Evolutionary conservation across 35 echinoderm and acorn worm species (phyloP).

Genomic region (Heliocidaris erythrogramma): DNA sequence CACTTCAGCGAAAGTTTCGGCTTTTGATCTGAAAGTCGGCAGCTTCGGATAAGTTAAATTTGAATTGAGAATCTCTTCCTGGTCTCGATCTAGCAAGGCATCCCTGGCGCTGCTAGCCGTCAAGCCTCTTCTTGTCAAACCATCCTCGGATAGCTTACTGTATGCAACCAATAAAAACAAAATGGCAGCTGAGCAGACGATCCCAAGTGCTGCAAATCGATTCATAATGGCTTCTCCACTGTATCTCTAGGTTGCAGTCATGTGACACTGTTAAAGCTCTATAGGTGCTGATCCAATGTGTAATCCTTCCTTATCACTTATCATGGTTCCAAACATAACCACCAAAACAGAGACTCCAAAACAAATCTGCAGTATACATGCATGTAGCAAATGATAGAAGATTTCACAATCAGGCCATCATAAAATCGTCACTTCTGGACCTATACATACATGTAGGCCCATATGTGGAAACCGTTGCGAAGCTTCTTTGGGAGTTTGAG

Average conservation of each 20-base stretch:
- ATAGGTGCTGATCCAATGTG: not conserved
- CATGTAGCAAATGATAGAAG: not conserved
- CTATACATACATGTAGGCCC: too few species aligned
- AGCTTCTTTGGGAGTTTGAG: not conserved
- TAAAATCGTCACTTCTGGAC: not conserved
- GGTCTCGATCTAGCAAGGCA: not conserved
- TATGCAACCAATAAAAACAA: conserved; percentile 28
- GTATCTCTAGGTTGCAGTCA: not conserved
- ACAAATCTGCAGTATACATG: not conserved
- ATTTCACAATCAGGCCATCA: not conserved
- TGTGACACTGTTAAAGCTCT: not conserved
- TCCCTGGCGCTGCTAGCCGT: not conserved
- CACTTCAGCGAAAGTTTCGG: not conserved
- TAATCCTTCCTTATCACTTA: not conserved
- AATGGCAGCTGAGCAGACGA: not conserved
- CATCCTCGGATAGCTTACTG: not conserved
- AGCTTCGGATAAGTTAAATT: not conserved
- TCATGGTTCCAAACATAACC: not conserved
- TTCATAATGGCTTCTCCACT: not conserved
- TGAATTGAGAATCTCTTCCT: not conserved
- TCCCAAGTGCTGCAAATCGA: not conserved
- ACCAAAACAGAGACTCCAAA: not conserved
- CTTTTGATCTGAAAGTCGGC: not conserved
- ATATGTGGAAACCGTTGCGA: not conserved
- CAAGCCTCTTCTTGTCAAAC: not conserved